Percentiles rank a stretch among this genome's conserved stretches.
phyloP scores from a whole-genome alignment of 2,113 vertebrate species.

The Cairina moschata region DNA sequence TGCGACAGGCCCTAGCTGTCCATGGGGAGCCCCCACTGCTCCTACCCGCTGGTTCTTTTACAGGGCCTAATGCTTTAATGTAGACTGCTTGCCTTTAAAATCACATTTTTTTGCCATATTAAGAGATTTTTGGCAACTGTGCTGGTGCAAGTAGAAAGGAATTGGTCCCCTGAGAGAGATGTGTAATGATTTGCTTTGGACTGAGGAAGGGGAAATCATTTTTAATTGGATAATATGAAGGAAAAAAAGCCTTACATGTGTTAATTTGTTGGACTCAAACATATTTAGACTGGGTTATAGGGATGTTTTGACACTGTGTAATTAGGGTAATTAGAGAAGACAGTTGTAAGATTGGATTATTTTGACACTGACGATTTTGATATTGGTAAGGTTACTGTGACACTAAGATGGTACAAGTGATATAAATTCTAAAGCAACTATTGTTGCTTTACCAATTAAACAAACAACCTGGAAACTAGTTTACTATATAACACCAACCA shows the following conservation, averaged over 20 bases:
- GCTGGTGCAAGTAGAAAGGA: slow-evolving; percentile 12
- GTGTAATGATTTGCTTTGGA: slow-evolving; percentile 58
- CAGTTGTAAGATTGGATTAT: background rate
- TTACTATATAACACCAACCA: background rate
- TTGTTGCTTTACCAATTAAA: background rate
- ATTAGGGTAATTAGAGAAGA: slow-evolving; percentile 6
- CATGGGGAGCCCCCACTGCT: background rate
- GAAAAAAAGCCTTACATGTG: slow-evolving; percentile 10
- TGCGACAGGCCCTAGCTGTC: background rate
- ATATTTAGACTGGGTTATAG: slow-evolving; percentile 32
- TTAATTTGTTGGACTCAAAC: slow-evolving; percentile 40
- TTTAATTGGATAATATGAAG: slow-evolving; percentile 50
- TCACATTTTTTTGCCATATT: slow-evolving; percentile 32
- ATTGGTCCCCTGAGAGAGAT: background rate
- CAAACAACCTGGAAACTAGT: background rate
- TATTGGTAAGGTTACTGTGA: background rate
- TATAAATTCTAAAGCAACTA: background rate
- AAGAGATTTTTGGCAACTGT: background rate
- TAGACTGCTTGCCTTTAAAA: background rate
- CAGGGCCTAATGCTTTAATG: background rate
- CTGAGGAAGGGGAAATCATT: background rate
- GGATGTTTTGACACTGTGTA: background rate
- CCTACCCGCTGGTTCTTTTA: background rate
- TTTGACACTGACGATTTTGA: slow-evolving; percentile 5
- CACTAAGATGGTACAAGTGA: background rate